phyloP scores from a whole-genome alignment of 2,797 vertebrate species.

The Enteromius fasciolatus region DNA sequence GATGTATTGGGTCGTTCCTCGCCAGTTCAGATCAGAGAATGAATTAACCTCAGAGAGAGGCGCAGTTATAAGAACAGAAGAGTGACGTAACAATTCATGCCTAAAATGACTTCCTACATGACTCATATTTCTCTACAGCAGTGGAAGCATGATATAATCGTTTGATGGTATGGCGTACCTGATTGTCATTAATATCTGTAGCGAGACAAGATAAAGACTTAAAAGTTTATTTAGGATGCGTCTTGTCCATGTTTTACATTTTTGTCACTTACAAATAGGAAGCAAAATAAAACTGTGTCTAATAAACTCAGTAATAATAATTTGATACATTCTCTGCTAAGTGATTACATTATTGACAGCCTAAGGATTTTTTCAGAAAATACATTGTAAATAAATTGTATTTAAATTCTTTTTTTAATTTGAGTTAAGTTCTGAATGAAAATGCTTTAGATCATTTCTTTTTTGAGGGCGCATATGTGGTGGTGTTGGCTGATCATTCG shows the following conservation, averaged over 20 bases:
- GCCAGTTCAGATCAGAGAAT: constrained; percentile 20
- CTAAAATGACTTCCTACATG: not conserved
- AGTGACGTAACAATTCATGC: constrained; percentile 35
- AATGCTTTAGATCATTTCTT: not conserved
- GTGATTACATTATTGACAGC: not conserved
- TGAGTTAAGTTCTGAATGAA: not conserved
- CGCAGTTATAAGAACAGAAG: constrained; percentile 36
- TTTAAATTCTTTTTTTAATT: not conserved
- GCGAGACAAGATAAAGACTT: not conserved
- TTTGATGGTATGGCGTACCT: not conserved
- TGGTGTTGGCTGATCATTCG: not conserved
- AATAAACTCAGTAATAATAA: not conserved
- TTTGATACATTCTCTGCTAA: not conserved
- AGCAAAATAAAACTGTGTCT: not conserved
- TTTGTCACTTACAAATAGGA: not conserved
- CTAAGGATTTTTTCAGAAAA: not conserved
- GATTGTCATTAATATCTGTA: not conserved
- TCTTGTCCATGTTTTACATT: not conserved
- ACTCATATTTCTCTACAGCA: not conserved
- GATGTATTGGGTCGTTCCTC: not conserved
- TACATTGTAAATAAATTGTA: not conserved
- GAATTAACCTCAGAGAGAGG: constrained; percentile 26
- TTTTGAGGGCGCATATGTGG: not conserved
- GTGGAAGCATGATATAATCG: not conserved
- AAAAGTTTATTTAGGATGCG: not conserved